Evolutionary conservation across 2,888 invertebrate genomes (phyloP).

Genomic region (Arctia plantaginis): DNA sequence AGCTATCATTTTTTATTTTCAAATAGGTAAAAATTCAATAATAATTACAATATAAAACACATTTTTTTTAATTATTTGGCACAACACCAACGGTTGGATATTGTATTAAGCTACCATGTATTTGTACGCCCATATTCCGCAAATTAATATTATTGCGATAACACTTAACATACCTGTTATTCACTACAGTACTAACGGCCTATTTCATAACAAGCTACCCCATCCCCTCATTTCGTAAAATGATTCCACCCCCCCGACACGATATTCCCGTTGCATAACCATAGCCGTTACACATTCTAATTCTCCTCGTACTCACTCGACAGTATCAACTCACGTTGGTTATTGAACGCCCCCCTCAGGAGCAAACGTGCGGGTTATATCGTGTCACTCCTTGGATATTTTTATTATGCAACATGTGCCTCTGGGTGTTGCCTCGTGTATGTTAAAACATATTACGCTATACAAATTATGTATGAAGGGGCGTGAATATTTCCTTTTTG

Average conservation of each 20-base stretch:
- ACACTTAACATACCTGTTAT: not conserved
- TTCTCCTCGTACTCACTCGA: constrained; percentile 8
- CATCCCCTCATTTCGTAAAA: not conserved
- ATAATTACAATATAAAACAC: not conserved
- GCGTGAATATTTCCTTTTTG: not conserved
- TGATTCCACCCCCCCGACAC: not conserved
- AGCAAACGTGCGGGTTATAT: not conserved
- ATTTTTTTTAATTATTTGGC: not conserved
- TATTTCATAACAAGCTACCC: not conserved
- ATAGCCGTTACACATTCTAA: constrained; percentile 14
- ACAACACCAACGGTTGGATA: not conserved
- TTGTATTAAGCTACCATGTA: not conserved
- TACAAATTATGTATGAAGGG: not conserved
- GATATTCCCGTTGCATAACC: constrained; percentile 3
- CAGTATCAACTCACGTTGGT: constrained; percentile 31
- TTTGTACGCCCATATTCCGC: not conserved
- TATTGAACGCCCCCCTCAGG: constrained; percentile 35
- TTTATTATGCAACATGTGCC: constrained; percentile 11
- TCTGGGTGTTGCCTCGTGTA: not conserved
- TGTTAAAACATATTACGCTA: constrained; percentile 1
- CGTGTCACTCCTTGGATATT: not conserved
- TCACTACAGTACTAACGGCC: not conserved
- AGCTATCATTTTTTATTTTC: not conserved
- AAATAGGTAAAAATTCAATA: not conserved
- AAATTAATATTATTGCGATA: not conserved